phyloP scores from a whole-genome alignment of 2,113 vertebrate species.

The Natator depressus region DNA sequence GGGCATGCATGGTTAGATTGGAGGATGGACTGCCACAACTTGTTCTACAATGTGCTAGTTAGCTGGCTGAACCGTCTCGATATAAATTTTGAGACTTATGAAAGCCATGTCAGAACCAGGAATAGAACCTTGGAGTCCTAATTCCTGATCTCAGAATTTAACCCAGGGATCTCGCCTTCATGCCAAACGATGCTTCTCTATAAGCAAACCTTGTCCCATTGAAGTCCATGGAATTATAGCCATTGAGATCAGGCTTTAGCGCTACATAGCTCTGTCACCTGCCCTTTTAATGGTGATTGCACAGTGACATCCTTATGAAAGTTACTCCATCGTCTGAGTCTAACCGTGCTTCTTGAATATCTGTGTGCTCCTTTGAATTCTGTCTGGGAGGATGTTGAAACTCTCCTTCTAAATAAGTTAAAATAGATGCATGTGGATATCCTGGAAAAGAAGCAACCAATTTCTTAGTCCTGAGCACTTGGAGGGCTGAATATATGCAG shows the following conservation, averaged over 20 bases:
- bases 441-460: neutral
- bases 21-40: neutral
- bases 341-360: no score
- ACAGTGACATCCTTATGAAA: neutral
- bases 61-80: neutral
- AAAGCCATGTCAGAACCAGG: neutral
- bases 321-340: neutral
- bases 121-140: neutral
- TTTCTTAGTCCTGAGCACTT: neutral
- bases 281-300: neutral
- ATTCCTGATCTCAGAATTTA: neutral
- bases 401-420: neutral
- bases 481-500: fast-evolving
- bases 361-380: neutral
- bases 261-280: neutral
- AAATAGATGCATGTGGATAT: neutral
- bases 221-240: neutral
- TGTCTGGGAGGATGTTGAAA: neutral
- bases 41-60: no score
- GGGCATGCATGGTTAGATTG: neutral
- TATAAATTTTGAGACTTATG: neutral
- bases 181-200: neutral
- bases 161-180: neutral
- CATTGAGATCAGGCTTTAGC: neutral
- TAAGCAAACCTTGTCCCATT: neutral